Evolutionary conservation across 2,888 invertebrate species (phyloP).

Genomic region (Phyto melanocephala): DNA sequence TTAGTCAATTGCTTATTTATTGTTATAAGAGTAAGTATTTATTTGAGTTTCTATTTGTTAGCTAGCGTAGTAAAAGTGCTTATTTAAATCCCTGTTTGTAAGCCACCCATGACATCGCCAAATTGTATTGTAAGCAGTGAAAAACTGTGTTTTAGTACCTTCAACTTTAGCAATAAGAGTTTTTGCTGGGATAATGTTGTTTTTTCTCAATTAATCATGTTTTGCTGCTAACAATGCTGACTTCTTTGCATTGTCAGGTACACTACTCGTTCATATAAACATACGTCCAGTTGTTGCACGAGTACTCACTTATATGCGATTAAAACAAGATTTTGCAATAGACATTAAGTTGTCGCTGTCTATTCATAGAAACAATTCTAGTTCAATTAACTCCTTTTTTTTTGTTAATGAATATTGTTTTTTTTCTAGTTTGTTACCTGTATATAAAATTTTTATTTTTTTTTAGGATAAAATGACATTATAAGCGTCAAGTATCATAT

Average conservation of each 20-base stretch:
- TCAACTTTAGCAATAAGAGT: too few species aligned
- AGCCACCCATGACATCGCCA: too few species aligned
- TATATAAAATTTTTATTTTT: not conserved
- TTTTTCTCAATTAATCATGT: constrained; percentile 37
- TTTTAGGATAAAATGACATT: too few species aligned
- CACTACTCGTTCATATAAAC: not conserved
- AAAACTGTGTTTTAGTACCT: too few species aligned
- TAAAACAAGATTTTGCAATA: constrained; percentile 31
- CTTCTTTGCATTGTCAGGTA: not conserved
- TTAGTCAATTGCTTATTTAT: too few species aligned
- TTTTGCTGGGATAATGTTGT: too few species aligned
- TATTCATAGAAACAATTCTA: constrained; percentile 22
- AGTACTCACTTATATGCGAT: constrained; percentile 24
- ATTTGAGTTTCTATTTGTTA: too few species aligned
- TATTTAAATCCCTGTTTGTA: too few species aligned
- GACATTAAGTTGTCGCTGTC: not conserved
- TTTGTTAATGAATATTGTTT: constrained; percentile 7
- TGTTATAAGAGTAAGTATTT: too few species aligned
- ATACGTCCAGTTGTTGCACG: not conserved
- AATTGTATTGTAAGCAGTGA: too few species aligned
- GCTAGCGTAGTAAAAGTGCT: too few species aligned
- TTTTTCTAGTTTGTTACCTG: not conserved
- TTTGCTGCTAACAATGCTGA: constrained; percentile 36
- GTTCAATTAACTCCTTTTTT: constrained; percentile 19
- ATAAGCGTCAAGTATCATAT: too few species aligned